Percentiles rank a stretch among this genome's conserved stretches.
Evolutionary conservation across 2,888 invertebrate species (phyloP).

Genomic region (Ectemnius cavifrons): DNA sequence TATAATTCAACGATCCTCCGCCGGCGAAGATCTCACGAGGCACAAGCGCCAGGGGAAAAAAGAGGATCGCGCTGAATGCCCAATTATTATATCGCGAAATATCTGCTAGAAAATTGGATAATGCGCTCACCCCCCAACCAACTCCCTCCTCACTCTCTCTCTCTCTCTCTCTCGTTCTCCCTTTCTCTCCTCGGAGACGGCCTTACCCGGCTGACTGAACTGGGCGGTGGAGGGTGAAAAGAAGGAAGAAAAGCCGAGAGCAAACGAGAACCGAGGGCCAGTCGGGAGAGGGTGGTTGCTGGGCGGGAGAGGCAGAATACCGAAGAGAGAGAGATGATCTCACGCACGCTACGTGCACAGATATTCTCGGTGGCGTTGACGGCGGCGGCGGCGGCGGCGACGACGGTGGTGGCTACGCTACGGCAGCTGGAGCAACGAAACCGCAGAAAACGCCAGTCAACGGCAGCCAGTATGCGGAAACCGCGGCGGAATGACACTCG

Average conservation of each 20-base stretch:
- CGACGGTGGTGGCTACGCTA: background rate
- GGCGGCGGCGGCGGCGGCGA: background rate
- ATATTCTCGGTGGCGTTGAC: background rate
- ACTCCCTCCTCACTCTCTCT: background rate
- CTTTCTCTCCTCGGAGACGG: slow-evolving; percentile 25
- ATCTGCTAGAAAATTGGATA: slow-evolving; percentile 73
- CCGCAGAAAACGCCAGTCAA: slow-evolving; percentile 74
- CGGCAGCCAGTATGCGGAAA: slow-evolving; percentile 72
- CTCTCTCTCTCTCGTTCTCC: background rate
- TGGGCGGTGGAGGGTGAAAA: slow-evolving; percentile 32
- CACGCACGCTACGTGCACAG: slow-evolving; percentile 44
- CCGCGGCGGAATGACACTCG: slow-evolving; percentile 76
- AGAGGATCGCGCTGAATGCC: slow-evolving; percentile 66
- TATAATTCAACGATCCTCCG: slow-evolving; percentile 65
- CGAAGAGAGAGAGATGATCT: slow-evolving; percentile 41
- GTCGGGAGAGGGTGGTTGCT: slow-evolving; percentile 20
- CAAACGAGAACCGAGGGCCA: slow-evolving; percentile 28
- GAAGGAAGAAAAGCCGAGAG: slow-evolving; percentile 35
- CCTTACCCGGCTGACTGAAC: slow-evolving; percentile 26
- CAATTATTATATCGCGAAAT: slow-evolving; percentile 74
- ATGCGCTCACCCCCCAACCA: slow-evolving; percentile 51
- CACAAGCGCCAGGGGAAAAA: slow-evolving; percentile 18
- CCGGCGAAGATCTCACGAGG: slow-evolving; percentile 10
- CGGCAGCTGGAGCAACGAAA: slow-evolving; percentile 48
- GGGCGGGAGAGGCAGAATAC: slow-evolving; percentile 16